Evolutionary conservation across 37 sponge, comb jelly and placozoan genomes (phyloP).

Genomic region (Chondrilla cf. caribensis): DNA sequence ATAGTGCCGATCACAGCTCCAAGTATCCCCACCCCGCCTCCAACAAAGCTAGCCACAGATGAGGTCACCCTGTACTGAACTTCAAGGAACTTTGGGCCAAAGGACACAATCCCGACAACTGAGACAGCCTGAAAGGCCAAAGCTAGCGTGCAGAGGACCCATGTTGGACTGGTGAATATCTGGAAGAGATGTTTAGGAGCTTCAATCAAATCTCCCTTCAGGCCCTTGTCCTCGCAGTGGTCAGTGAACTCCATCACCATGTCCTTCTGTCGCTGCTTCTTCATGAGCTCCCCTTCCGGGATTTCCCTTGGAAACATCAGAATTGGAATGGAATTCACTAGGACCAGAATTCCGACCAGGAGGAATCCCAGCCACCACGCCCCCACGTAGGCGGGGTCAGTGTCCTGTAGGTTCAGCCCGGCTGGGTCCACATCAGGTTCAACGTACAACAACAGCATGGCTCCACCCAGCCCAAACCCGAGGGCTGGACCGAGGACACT

Average conservation of each 20-base stretch:
- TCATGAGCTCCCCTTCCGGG: conserved; percentile 1
- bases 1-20: neutral
- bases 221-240: neutral
- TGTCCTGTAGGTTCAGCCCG: conserved; percentile 1
- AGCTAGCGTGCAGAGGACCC: neutral
- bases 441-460: conserved; percentile 72
- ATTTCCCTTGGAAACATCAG: conserved; percentile 25
- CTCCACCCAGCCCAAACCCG: conserved; percentile 78
- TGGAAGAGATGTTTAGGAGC: conserved; percentile 7
- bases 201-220: neutral
- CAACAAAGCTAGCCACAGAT: conserved; percentile 35
- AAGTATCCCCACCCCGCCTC: conserved; percentile 40
- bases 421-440: conserved; percentile 49
- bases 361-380: conserved; percentile 93
- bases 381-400: conserved; percentile 80
- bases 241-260: conserved; percentile 12
- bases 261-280: neutral
- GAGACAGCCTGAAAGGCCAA: neutral
- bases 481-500: conserved; percentile 77
- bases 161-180: neutral
- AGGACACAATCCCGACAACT: conserved; percentile 58
- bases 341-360: conserved; percentile 14
- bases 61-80: conserved; percentile 57
- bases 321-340: conserved; percentile 20
- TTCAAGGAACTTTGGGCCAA: conserved; percentile 73